These are phyloP conservation scores for Phaedon cochleariae DNA, from an alignment of 2,888 invertebrate species.

Conservation along the genomic window DNA sequence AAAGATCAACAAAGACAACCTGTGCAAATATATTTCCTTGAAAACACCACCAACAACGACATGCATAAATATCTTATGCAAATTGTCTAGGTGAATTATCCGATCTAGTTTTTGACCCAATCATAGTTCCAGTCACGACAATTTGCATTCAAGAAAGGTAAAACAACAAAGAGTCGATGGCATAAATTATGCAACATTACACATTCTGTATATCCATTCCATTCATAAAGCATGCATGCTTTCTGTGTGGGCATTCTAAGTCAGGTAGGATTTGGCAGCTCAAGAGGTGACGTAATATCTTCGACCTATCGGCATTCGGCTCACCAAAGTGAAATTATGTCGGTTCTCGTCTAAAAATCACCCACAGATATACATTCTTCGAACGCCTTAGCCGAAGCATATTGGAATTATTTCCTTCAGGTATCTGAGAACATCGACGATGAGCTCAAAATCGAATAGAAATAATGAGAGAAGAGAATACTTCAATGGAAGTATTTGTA, in stretches of 20 bases:
- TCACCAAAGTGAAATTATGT: neutral
- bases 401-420: no score
- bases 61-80: neutral
- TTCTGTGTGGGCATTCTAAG: constrained; percentile 22
- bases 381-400: no score
- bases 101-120: constrained; percentile 32
- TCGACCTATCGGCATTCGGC: neutral
- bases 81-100: constrained; percentile 21
- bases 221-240: constrained; percentile 31
- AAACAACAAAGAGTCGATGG: constrained; percentile 42
- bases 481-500: no score
- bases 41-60: neutral
- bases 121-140: constrained; percentile 39
- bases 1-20: neutral
- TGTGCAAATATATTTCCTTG: neutral
- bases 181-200: constrained; percentile 27
- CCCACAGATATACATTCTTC: neutral
- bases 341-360: neutral
- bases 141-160: constrained; percentile 40
- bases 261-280: constrained; percentile 21
- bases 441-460: no score
- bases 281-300: neutral
- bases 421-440: neutral
- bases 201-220: constrained; percentile 5
- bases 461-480: no score